phyloP scores from a whole-genome alignment of 2,888 invertebrate species.

The Tetragonula carbonaria region DNA sequence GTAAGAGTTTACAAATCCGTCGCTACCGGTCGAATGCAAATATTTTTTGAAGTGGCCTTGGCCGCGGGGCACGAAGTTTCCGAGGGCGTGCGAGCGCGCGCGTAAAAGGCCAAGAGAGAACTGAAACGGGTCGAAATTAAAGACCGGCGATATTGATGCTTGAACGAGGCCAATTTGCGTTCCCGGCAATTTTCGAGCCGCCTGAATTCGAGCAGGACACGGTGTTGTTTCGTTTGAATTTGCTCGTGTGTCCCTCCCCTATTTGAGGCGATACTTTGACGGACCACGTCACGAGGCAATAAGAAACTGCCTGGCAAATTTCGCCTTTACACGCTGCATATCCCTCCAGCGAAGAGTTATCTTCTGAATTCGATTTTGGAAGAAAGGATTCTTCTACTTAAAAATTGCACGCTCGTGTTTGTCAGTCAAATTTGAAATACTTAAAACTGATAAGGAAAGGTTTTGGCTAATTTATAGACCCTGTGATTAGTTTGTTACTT shows the following conservation, averaged over 20 bases:
- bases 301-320: conserved; percentile 21
- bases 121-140: conserved; percentile 48
- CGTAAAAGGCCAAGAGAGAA: conserved; percentile 40
- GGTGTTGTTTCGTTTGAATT: conserved; percentile 47
- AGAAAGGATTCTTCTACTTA: not conserved
- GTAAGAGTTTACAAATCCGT: conserved; percentile 62
- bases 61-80: conserved; percentile 44
- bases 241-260: not conserved
- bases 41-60: conserved; percentile 71
- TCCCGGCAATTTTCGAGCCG: conserved; percentile 57
- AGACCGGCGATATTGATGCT: conserved; percentile 61
- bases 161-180: conserved; percentile 58
- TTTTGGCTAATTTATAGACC: too few species aligned
- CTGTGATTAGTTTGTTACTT: too few species aligned
- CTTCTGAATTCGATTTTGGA: not conserved
- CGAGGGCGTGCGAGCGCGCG: conserved; percentile 45
- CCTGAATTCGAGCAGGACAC: conserved; percentile 27
- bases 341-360: not conserved
- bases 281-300: not conserved
- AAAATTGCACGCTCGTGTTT: not conserved
- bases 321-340: conserved; percentile 8
- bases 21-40: conserved; percentile 77
- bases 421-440: too few species aligned
- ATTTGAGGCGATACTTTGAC: conserved; percentile 11
- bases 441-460: too few species aligned